A percentile compares a stretch with the other conserved stretches of the same genome.
phyloP scores from a whole-genome alignment of 2,113 vertebrate genomes.

The Campylomormyrus tamandua region DNA sequence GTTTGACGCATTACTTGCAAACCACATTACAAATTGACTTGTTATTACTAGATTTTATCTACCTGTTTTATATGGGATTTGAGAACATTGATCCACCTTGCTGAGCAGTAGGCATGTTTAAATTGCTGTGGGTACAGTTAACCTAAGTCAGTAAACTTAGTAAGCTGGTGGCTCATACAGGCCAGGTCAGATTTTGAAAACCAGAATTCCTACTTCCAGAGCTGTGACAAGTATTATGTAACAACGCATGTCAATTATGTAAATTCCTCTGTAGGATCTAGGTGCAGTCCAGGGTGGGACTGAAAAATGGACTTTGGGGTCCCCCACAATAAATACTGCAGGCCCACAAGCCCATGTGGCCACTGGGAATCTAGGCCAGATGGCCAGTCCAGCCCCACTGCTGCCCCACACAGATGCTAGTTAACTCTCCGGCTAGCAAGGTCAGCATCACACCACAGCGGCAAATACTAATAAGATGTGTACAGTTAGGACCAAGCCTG shows the following conservation, averaged over 20 bases:
- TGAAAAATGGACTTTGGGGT: neutral
- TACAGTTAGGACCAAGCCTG: neutral
- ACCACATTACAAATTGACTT: neutral
- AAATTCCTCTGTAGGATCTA: neutral
- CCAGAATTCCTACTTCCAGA: neutral
- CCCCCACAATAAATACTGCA: neutral
- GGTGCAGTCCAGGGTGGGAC: neutral
- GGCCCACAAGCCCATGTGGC: neutral
- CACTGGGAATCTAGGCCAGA: neutral
- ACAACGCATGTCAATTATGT: neutral
- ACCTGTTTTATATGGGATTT: neutral
- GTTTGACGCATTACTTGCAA: neutral
- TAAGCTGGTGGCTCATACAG: neutral
- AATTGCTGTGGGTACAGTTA: neutral
- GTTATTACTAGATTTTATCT: neutral
- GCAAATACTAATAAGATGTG: neutral
- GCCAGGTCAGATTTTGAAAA: neutral
- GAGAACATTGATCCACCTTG: neutral
- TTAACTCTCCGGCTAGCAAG: neutral
- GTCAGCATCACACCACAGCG: neutral
- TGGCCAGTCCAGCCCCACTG: neutral
- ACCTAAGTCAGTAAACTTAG: neutral
- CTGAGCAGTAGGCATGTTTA: neutral
- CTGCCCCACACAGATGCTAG: neutral
- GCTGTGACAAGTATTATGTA: neutral